These are phyloP conservation scores for Diploptera punctata DNA, from an alignment of 2,888 invertebrate species.

Conservation along the genomic window DNA sequence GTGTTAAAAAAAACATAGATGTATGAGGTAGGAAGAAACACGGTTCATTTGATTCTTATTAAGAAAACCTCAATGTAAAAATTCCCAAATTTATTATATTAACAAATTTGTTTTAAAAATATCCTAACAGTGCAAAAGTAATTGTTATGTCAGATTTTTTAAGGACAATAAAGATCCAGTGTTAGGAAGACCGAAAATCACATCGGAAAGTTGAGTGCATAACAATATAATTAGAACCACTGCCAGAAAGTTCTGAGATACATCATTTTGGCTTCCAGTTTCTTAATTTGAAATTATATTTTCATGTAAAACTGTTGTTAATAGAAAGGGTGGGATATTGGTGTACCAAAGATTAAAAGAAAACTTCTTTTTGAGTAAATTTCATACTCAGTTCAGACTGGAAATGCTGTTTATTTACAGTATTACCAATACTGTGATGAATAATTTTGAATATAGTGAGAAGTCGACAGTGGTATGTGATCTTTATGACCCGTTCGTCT, in stretches of 20 bases:
- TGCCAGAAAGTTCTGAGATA: neutral
- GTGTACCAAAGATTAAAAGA: constrained; percentile 5
- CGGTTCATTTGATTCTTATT: too few species aligned
- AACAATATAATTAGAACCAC: neutral
- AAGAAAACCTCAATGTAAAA: too few species aligned
- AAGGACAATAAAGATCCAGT: too few species aligned
- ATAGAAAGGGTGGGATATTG: neutral
- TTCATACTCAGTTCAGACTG: neutral
- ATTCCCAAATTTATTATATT: too few species aligned
- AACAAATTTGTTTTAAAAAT: too few species aligned
- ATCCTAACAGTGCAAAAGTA: too few species aligned
- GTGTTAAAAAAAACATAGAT: too few species aligned
- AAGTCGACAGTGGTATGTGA: neutral
- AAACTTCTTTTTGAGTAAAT: neutral
- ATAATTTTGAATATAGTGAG: neutral
- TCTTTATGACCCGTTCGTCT: neutral
- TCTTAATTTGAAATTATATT: constrained; percentile 5
- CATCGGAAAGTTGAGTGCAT: too few species aligned
- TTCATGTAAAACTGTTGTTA: constrained; percentile 13
- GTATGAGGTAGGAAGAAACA: too few species aligned
- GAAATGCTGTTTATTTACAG: constrained; percentile 21
- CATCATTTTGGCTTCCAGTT: constrained; percentile 25
- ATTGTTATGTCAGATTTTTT: too few species aligned
- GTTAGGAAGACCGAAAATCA: too few species aligned
- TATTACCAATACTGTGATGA: constrained; percentile 18